Conservation (phyloP, 2,888 invertebrate species). For the Tridacna crocea region DNA sequence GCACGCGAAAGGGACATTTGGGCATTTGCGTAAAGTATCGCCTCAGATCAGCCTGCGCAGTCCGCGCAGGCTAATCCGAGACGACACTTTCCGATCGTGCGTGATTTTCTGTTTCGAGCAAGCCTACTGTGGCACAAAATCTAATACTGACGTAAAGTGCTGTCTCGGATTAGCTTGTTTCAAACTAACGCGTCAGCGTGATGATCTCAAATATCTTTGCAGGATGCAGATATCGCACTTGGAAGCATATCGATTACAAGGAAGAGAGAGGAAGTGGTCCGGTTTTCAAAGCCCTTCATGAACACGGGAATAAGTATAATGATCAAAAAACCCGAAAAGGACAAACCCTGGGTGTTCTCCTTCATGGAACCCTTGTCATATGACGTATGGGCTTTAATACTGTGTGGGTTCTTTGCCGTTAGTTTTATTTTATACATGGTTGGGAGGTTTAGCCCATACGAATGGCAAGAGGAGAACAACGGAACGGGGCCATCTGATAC, state of each 20-base stretch:
- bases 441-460: slow-evolving; percentile 98
- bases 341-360: slow-evolving; percentile 97
- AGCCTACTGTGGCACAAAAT: no score
- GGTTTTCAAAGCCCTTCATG: slow-evolving; percentile 99
- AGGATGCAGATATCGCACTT: slow-evolving; percentile 96
- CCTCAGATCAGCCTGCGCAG: no score
- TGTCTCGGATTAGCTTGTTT: no score
- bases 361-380: slow-evolving; percentile 98
- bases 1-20: no score
- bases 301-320: slow-evolving; percentile 97
- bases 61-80: no score
- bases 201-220: slow-evolving; percentile 33
- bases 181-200: no score
- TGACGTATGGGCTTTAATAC: slow-evolving; percentile 96
- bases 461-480: slow-evolving; percentile 90
- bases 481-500: slow-evolving; percentile 75
- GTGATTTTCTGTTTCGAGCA: no score
- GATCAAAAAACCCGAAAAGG: slow-evolving; percentile 96
- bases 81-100: no score
- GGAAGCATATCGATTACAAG: slow-evolving; percentile 97
- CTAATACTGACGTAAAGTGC: no score
- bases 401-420: slow-evolving; percentile 96
- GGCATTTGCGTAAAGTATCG: no score
- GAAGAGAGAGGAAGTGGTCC: slow-evolving; percentile 96
- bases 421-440: slow-evolving; percentile 99